Percentiles rank a stretch among this genome's conserved stretches.
Conservation (phyloP, 2,797 vertebrate genomes). For the Selene dorsalis region DNA sequence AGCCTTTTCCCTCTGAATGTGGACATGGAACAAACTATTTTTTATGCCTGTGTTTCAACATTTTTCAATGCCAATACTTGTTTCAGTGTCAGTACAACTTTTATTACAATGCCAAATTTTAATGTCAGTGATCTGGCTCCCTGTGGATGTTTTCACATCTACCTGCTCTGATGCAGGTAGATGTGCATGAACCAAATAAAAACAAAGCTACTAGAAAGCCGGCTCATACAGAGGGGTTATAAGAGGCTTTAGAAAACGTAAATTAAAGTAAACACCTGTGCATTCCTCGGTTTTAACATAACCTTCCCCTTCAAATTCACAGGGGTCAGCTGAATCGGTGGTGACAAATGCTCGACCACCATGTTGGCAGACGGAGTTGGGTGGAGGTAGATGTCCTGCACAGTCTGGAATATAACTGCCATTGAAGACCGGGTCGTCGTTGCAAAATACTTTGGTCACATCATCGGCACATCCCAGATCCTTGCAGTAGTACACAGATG, state of each 20-base stretch:
- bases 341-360: conserved; percentile 11
- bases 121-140: no score
- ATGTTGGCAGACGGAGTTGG: conserved; percentile 18
- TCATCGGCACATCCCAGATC: not conserved
- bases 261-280: conserved; percentile 42
- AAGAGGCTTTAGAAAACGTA: not conserved
- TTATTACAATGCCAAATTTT: no score
- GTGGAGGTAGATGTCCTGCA: not conserved
- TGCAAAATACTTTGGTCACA: not conserved
- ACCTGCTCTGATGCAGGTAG: no score
- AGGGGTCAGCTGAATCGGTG: accelerated
- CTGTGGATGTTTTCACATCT: no score
- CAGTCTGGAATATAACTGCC: accelerated
- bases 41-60: no score
- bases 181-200: no score
- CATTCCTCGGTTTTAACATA: accelerated
- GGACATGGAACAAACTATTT: no score
- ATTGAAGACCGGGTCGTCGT: accelerated
- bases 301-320: conserved; percentile 11
- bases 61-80: no score
- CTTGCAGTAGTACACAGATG: not conserved
- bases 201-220: not conserved
- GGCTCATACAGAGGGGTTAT: no score
- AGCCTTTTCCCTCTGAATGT: no score
- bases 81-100: no score